phyloP scores from a whole-genome alignment of 2,797 vertebrate genomes.

The Phoebastria nigripes region DNA sequence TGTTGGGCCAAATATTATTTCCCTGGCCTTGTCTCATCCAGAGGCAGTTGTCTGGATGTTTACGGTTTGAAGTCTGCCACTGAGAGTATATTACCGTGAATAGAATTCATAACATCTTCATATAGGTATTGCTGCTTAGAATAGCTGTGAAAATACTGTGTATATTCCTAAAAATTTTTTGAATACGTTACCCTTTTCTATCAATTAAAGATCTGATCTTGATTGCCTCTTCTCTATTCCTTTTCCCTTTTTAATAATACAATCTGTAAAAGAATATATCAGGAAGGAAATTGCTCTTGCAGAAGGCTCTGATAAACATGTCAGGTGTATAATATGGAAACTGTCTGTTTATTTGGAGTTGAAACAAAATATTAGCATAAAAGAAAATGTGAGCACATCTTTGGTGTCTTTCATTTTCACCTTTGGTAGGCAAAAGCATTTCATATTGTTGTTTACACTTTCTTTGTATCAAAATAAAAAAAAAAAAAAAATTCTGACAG shows the following conservation, averaged over 20 bases:
- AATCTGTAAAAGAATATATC: background rate
- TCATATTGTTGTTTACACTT: background rate
- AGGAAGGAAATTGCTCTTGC: background rate
- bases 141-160: background rate
- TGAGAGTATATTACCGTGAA: background rate
- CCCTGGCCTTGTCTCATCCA: background rate
- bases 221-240: background rate
- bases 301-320: background rate
- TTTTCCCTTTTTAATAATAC: background rate
- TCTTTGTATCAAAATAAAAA: background rate
- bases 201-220: background rate
- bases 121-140: background rate
- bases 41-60: background rate
- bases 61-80: background rate
- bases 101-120: background rate
- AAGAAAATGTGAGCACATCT: background rate
- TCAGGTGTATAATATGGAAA: background rate
- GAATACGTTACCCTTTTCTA: background rate
- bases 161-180: background rate
- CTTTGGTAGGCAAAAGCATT: background rate
- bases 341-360: background rate
- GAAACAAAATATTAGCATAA: background rate
- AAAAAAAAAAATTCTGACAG: background rate
- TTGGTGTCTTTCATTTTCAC: background rate
- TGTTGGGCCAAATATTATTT: background rate